Percentiles rank a stretch among this genome's conserved stretches.
Conservation (phyloP, 2,888 invertebrate species). For the Drosophila fulvimacula region DNA sequence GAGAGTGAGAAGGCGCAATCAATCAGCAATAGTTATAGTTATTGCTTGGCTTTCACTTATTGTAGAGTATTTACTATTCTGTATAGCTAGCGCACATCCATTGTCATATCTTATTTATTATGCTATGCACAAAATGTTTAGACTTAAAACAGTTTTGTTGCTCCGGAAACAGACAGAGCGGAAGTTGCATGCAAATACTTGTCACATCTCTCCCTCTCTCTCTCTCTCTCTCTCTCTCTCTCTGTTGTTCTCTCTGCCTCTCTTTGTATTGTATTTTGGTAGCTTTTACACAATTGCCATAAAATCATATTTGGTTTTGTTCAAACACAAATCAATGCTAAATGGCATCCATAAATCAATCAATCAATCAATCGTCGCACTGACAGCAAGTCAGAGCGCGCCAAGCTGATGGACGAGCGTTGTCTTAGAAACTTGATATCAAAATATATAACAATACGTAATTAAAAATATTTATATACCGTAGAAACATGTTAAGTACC, state of each 20-base stretch:
- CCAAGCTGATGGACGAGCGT: slow-evolving; percentile 56
- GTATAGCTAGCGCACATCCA: background rate
- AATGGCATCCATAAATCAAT: slow-evolving; percentile 77
- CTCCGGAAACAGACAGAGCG: slow-evolving; percentile 51
- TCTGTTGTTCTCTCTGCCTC: too few relatives aligned
- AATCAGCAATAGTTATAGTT: too few relatives aligned
- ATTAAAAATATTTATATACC: slow-evolving; percentile 17
- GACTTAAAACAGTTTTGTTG: slow-evolving; percentile 42
- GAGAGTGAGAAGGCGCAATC: too few relatives aligned
- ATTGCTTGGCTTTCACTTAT: background rate
- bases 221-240: background rate
- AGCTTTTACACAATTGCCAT: slow-evolving; percentile 36
- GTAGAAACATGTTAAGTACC: slow-evolving; percentile 3
- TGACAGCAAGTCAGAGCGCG: slow-evolving; percentile 60
- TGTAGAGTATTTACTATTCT: slow-evolving; percentile 30
- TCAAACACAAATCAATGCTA: slow-evolving; percentile 62
- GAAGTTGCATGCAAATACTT: slow-evolving; percentile 63
- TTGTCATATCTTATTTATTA: slow-evolving; percentile 39
- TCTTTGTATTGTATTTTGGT: slow-evolving; percentile 9
- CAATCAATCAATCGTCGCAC: slow-evolving; percentile 61
- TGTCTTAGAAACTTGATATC: slow-evolving; percentile 42
- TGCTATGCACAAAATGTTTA: slow-evolving; percentile 31
- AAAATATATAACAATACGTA: background rate
- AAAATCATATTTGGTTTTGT: slow-evolving; percentile 44
- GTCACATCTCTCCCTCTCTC: slow-evolving; percentile 26